Evolutionary conservation across 2,888 invertebrate species (phyloP), one percentile per base, ranked within the genome.

Genomic region (Lasioglossum calceatum): DNA sequence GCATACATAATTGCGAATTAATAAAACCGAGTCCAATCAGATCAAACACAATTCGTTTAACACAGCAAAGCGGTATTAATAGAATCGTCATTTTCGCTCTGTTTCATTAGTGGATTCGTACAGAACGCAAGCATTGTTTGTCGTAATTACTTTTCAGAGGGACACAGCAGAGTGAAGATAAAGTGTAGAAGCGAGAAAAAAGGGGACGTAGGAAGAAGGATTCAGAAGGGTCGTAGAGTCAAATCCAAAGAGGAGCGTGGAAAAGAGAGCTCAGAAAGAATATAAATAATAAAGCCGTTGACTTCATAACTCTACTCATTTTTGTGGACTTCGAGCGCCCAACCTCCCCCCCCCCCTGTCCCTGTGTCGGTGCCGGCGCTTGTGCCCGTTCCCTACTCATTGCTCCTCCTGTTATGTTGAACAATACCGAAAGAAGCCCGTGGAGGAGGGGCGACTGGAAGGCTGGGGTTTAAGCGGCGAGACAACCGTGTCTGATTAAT

Each of bases 401-500:
- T 61, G 67, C 73, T 77, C 67, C 83, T 81, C 77, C 87, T 87
- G 87, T 87, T 87, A 87, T 87, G 87, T 87, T 81, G 79, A 87
- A 87, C 84, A 87, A 87, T 87, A 87, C 87, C 76, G 81, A 82
- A 87, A 87, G 87, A 84, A 87, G 84, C 81, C 84, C 74, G 73
- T 36, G 47, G 75, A 39, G 82, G 36, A 23, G 81, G 50, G 71
- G 75, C 14, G 79, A 27, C 81, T 61, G 76, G 76, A 81, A 85
- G 82, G 84, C 75, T 32, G 71, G 73, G 71, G 78, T 79, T 89
- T 86, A 89, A 89, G 61, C 79, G 81, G 71, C 75, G 86, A 82
- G 87, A 88, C 87, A 84, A 87, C 78, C 83, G 77, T 84, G 90
- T 87, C 87, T 88, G 91, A 92, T 92, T 93, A 93, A 93, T 92